Evolutionary conservation across 92 coral and sea anemone species (phyloP).

Genomic region (Actinernus sp.): DNA sequence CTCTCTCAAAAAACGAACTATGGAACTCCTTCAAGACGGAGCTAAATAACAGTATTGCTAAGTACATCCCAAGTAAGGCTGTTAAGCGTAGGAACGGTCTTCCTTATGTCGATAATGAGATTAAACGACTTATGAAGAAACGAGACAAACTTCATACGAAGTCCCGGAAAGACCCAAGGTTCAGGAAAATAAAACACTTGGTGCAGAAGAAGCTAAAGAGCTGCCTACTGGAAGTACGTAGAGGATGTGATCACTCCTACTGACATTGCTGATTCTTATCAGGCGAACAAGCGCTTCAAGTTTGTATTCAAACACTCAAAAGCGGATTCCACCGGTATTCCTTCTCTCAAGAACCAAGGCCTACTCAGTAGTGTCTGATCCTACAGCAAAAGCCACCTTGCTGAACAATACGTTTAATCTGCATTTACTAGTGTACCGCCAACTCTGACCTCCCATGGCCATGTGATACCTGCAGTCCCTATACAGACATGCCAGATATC

Average conservation of each 20-base stretch:
- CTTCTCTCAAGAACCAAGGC: too few relatives aligned
- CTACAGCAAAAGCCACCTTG: too few relatives aligned
- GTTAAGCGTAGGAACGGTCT: slow-evolving; percentile 6
- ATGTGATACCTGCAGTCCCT: too few relatives aligned
- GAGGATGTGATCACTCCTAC: slow-evolving; percentile 16
- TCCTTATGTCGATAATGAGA: slow-evolving; percentile 7
- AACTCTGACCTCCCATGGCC: too few relatives aligned
- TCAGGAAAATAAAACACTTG: slow-evolving; percentile 21
- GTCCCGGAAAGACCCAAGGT: slow-evolving; percentile 22
- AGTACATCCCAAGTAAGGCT: slow-evolving; percentile 14
- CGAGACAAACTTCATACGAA: slow-evolving; percentile 14
- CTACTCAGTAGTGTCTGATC: too few relatives aligned
- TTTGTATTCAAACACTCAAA: neutral
- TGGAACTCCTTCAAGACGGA: slow-evolving; percentile 12
- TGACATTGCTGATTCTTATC: slow-evolving; percentile 2
- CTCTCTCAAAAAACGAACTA: slow-evolving; percentile 12
- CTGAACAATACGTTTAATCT: too few relatives aligned
- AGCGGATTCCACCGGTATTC: too few relatives aligned
- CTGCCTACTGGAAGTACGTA: slow-evolving; percentile 19
- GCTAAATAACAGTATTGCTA: neutral
- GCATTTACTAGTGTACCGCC: too few relatives aligned
- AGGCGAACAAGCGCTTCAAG: neutral
- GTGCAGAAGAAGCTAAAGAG: slow-evolving; percentile 28
- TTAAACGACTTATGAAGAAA: slow-evolving; percentile 24
- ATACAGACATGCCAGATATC: too few relatives aligned